Base-by-base conservation (phyloP, 1,140 invertebrate genomes). In the Drosophila auraria region DNA sequence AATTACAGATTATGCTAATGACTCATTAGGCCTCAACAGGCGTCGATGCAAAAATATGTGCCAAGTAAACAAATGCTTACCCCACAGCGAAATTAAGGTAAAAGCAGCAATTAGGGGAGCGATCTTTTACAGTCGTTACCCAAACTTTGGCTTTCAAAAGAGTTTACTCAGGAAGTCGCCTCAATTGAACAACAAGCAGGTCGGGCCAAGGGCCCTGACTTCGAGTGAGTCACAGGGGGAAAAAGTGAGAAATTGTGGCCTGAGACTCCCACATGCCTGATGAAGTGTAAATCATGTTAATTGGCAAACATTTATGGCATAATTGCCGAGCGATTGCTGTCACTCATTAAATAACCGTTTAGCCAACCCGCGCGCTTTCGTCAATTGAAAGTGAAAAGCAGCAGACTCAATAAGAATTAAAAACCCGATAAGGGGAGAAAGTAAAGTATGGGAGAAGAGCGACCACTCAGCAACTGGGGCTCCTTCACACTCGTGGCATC, bases 231-330 rank as follows among this genome's bases (percentile, higher is more conserved):
- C 25, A 47, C 11, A 11, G 30, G 8, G 14, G 0, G n/a, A 57
- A 54, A 40, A 49, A 20, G 50, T 11, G 27, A 27, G 25, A 40
- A 27, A 58, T n/a, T 30, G 12, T 12, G 38, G 54, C 36, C 23
- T n/a, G 14, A 27, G 36, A 30, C 70, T 38, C 61, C 61, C 72
- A 66, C 61, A 45, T 25, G 30, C 14, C n/a, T 30, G 27, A 5
- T 44, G 25, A 83, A 83, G 84, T 89, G 80, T 69, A 78, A 89
- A 87, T 83, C 71, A 89, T 89, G 84, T 78, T 89, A 87, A 87
- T 87, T 87, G 73, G 73, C 75, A 83, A 87, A 78, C 63, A 77
- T 81, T 86, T 87, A 81, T 89, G 80, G 70, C 78, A 81, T 81
- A 87, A 87, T 87, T 87, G 75, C 68, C 17, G 30, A 45, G 25